Evolutionary conservation across 2,888 invertebrate species (phyloP).

Genomic region (Villa cingulata): DNA sequence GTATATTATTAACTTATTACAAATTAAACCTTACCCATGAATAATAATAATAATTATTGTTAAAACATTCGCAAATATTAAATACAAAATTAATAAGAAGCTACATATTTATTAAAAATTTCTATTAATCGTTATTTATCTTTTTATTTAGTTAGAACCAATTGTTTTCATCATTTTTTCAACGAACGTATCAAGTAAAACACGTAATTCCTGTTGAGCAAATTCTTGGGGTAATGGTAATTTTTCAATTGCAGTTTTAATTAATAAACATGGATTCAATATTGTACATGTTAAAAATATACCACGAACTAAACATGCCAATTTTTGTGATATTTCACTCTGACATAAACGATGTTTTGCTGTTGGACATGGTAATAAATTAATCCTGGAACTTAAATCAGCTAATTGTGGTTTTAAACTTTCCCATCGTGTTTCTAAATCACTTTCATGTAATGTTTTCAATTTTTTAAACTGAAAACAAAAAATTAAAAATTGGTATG

Average conservation of each 20-base stretch:
- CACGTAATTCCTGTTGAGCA: constrained; percentile 28
- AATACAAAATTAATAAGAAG: too few species aligned
- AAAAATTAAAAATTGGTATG: not conserved
- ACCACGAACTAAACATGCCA: constrained; percentile 32
- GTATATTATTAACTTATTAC: too few species aligned
- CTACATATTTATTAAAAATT: too few species aligned
- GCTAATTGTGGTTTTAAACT: constrained; percentile 33
- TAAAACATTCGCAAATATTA: too few species aligned
- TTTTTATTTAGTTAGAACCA: too few species aligned
- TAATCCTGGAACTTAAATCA: constrained; percentile 34
- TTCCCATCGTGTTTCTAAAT: constrained; percentile 34
- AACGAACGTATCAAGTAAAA: constrained; percentile 11
- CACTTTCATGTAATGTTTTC: constrained; percentile 27
- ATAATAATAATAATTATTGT: too few species aligned
- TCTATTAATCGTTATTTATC: too few species aligned
- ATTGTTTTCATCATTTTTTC: not conserved
- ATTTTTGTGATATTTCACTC: constrained; percentile 34
- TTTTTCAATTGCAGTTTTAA: constrained; percentile 32
- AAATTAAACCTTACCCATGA: too few species aligned
- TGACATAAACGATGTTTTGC: constrained; percentile 35
- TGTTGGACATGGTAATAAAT: constrained; percentile 34
- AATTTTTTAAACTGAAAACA: constrained; percentile 26
- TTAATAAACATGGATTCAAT: constrained; percentile 27
- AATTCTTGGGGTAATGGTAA: constrained; percentile 36
- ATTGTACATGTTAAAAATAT: constrained; percentile 30